phyloP scores from a whole-genome alignment of 1,140 invertebrate species.

The Caerostris darwini region DNA sequence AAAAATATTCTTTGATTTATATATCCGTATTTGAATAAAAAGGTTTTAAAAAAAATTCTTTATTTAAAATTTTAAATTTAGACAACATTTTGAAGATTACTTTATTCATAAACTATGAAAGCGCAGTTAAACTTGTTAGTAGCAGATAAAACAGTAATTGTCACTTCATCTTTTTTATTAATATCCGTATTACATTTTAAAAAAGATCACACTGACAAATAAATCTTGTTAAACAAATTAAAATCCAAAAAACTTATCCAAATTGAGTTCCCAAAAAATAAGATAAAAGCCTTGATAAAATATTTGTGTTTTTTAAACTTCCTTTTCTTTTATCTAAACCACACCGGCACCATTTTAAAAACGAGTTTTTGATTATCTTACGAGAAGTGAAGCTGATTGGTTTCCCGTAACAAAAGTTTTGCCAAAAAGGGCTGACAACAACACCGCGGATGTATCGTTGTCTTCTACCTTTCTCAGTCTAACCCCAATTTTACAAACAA shows the following conservation, averaged over 20 bases:
- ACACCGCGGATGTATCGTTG: slow-evolving; percentile 7
- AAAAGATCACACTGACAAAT: background rate
- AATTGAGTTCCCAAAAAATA: background rate
- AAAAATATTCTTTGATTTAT: too few species aligned
- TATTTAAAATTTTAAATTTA: too few species aligned
- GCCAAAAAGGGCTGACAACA: background rate
- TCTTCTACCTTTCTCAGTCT: background rate
- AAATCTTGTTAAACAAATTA: background rate
- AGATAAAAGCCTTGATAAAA: background rate
- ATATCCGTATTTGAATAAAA: too few species aligned
- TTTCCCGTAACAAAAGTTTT: background rate
- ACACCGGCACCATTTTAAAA: background rate
- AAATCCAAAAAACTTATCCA: background rate
- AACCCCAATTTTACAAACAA: background rate
- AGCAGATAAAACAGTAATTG: too few species aligned
- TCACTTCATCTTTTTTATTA: too few species aligned
- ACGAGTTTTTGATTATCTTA: background rate
- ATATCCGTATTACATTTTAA: too few species aligned
- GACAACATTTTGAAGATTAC: too few species aligned
- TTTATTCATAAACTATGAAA: too few species aligned
- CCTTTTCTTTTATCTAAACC: background rate
- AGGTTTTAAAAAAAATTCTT: too few species aligned
- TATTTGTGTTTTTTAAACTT: background rate
- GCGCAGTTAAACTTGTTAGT: too few species aligned
- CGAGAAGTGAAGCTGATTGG: slow-evolving; percentile 9